Evolutionary conservation across 2,797 vertebrate species (phyloP), one percentile per base, ranked within the genome.

Genomic region (Coccyzus lansbergi): DNA sequence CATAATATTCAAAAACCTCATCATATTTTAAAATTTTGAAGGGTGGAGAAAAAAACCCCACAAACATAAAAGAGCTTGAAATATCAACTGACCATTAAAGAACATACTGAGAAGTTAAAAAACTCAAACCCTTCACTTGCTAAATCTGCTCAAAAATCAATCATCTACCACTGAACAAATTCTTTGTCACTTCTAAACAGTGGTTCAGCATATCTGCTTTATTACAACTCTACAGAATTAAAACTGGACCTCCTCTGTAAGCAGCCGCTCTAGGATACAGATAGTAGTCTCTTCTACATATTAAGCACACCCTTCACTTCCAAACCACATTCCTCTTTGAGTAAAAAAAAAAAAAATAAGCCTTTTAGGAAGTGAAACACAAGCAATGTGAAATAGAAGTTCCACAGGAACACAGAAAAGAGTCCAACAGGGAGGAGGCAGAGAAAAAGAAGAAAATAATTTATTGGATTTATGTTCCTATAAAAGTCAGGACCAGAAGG

Each of bases 1-100:
- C 72, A 36, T 29, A 59, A 85, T 2, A 19, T 13, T 49, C 10
- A 55, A 42, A 34, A 70, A 55, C 34, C 7, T 33, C 9, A 19
- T 46, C 16, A 29, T 7, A 22, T 1, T 10, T 25, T 56, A 48
- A 22, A 21, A 7, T 74, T 79, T 2, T 24, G 13, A 80, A 80
- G 19, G 58, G 8, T 3, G 1, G 15, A 9, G 2, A 19, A 22
- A 42, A 12, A 36, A 1, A 4, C 6, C 12, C 49, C 10, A 29
- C 15, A 44, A 44, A 15, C 15, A 44, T 12, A 31, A 16, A 22
- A 4, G 1, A 3, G 7, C 15, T 31, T 55, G 28, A 83, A 83
- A 83, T 26, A 80, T 4, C 40, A 51, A 25, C 6, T 52, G 15
- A 64, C n/a, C 15, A 40, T 2, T 53, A 26, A 79, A 74, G 15